phyloP scores from a whole-genome alignment of 1,140 invertebrate genomes.

The Pseudomyrmex cubaensis region DNA sequence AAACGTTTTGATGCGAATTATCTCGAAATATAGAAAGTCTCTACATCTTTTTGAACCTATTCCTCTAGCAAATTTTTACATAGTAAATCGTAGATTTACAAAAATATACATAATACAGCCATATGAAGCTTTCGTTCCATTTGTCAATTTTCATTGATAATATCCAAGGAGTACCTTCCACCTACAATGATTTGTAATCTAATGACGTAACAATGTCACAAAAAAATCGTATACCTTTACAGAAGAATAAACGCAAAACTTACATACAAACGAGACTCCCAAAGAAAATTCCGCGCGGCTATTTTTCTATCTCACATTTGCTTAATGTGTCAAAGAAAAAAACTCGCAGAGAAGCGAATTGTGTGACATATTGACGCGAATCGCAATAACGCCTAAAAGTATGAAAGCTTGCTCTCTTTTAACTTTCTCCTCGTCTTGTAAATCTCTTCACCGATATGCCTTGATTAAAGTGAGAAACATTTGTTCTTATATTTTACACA shows the following conservation, averaged over 20 bases:
- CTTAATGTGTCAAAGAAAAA: not conserved
- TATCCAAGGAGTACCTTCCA: slow-evolving; percentile 62
- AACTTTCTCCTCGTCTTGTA: not conserved
- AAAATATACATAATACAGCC: slow-evolving; percentile 43
- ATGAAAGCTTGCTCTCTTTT: not conserved
- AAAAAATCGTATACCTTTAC: not conserved
- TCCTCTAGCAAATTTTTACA: not conserved
- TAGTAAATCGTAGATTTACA: slow-evolving; percentile 37
- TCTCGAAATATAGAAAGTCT: slow-evolving; percentile 14
- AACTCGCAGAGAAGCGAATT: slow-evolving; percentile 2
- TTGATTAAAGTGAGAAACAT: slow-evolving; percentile 39
- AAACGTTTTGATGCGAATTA: slow-evolving; percentile 24
- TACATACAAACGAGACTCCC: not conserved
- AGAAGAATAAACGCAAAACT: not conserved
- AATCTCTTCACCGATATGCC: slow-evolving; percentile 1
- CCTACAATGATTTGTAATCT: slow-evolving; percentile 24
- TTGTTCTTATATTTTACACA: slow-evolving; percentile 6
- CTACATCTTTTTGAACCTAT: slow-evolving; percentile 10
- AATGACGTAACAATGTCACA: slow-evolving; percentile 5
- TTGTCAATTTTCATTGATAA: slow-evolving; percentile 42
- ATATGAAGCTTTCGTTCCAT: slow-evolving; percentile 35
- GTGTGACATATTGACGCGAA: slow-evolving; percentile 20
- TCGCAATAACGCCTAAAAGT: slow-evolving; percentile 17
- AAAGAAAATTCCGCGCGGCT: slow-evolving; percentile 31
- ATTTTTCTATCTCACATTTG: slow-evolving; percentile 3